A percentile compares a stretch with the other conserved stretches of the same genome.
Conservation (phyloP, 2,113 vertebrate species). For the Corythoichthys haematopterus region DNA sequence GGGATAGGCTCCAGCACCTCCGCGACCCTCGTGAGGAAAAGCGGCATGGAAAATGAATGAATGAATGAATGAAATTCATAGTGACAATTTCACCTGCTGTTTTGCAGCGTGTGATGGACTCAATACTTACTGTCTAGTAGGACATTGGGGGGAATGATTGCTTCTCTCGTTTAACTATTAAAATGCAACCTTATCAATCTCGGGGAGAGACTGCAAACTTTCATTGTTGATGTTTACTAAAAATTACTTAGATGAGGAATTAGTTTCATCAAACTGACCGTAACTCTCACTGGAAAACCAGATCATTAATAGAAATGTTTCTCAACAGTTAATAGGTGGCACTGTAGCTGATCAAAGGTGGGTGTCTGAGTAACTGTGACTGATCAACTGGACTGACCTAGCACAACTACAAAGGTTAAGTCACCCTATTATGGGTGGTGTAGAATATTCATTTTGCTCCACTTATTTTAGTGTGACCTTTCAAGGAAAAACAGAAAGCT, state of each 20-base stretch:
- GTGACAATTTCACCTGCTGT: no score
- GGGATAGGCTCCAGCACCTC: no score
- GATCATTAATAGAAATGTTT: neutral
- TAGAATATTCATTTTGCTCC: slow-evolving; percentile 63
- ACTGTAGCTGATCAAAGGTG: neutral
- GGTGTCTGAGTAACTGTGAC: neutral
- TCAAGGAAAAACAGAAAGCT: slow-evolving; percentile 70
- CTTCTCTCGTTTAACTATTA: no score
- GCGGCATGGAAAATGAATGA: no score
- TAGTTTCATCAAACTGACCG: neutral
- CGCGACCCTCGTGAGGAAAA: no score
- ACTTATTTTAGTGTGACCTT: slow-evolving; percentile 72
- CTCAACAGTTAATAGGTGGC: neutral
- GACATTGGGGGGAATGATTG: no score
- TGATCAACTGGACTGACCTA: slow-evolving; percentile 22
- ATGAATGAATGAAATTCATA: no score
- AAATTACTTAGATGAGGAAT: neutral
- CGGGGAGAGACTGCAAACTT: no score
- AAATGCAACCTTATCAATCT: no score
- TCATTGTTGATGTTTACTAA: no score
- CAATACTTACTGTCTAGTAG: no score
- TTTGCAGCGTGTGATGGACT: no score
- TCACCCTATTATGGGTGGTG: slow-evolving; percentile 64
- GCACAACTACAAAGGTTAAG: slow-evolving; percentile 68
- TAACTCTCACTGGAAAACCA: neutral